Percentiles rank a stretch among this genome's conserved stretches.
These are phyloP conservation scores for Lemur catta DNA, from an alignment of 2,797 vertebrate genomes.

Conservation along the genomic window DNA sequence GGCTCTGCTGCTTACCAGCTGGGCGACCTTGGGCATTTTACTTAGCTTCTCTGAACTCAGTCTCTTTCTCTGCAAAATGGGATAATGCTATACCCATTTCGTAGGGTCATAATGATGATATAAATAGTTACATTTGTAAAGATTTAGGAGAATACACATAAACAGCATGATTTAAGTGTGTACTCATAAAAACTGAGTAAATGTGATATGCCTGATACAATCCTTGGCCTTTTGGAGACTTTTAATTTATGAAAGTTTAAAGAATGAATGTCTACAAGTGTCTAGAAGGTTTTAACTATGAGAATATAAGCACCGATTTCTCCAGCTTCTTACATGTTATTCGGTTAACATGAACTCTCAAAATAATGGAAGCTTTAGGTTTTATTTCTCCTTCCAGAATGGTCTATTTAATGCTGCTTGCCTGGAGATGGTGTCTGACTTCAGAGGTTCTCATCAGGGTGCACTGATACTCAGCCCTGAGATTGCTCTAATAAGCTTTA, in stretches of 20 bases:
- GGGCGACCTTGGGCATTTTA: not conserved
- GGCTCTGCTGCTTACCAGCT: not conserved
- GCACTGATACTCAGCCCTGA: constrained; percentile 24
- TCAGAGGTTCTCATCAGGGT: constrained; percentile 26
- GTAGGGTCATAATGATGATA: not conserved
- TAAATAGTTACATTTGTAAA: not conserved
- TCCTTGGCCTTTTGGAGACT: not conserved
- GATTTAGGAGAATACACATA: not conserved
- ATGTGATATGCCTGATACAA: not conserved
- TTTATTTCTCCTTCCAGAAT: constrained; percentile 38
- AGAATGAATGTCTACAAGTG: not conserved
- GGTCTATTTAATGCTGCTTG: constrained; percentile 51
- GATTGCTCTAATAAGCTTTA: constrained; percentile 70
- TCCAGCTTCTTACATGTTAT: not conserved
- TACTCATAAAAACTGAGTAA: not conserved
- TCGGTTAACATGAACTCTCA: constrained; percentile 31
- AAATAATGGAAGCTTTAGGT: constrained; percentile 49
- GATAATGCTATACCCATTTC: not conserved
- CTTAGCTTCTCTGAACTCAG: not conserved
- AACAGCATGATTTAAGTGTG: not conserved
- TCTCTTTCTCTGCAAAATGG: not conserved
- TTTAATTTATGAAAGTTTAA: not conserved
- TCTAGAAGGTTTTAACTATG: not conserved
- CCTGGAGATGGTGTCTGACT: constrained; percentile 42
- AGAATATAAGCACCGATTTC: not conserved